phyloP scores from a whole-genome alignment of 2,113 vertebrate species.

The Heterochromis multidens region DNA sequence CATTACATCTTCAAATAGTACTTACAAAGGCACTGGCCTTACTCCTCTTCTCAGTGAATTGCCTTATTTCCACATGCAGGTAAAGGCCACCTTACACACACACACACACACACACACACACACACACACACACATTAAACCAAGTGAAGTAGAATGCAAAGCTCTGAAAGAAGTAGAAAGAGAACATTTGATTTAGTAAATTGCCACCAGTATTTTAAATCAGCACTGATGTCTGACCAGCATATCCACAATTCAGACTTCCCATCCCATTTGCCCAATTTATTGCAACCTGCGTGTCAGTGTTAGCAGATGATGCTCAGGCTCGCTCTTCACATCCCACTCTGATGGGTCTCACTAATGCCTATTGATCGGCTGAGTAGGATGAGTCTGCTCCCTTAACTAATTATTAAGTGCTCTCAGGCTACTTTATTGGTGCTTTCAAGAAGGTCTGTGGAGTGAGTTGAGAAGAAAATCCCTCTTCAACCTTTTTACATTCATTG shows the following conservation, averaged over 20 bases:
- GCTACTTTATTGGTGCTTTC: constrained; percentile 73
- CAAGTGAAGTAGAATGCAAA: not conserved
- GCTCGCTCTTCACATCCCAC: constrained; percentile 48
- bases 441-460: constrained; percentile 57
- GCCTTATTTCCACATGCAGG: not conserved
- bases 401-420: constrained; percentile 78
- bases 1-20: constrained; percentile 6
- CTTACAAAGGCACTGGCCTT: not conserved
- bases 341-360: constrained; percentile 71
- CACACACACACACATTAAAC: not conserved
- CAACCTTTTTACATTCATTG: constrained; percentile 50
- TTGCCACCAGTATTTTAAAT: constrained; percentile 5
- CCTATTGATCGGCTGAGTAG: constrained; percentile 71
- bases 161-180: not conserved
- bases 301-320: constrained; percentile 44
- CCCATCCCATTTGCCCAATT: constrained; percentile 47
- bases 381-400: constrained; percentile 66
- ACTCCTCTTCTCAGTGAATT: not conserved
- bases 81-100: not conserved
- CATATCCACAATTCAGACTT: constrained; percentile 26
- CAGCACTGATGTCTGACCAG: constrained; percentile 13
- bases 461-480: constrained; percentile 36
- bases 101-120: no score
- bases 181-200: not conserved
- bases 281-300: constrained; percentile 26